Base-by-base conservation (phyloP, 1,140 invertebrate species). In the Hirudo medicinalis region DNA sequence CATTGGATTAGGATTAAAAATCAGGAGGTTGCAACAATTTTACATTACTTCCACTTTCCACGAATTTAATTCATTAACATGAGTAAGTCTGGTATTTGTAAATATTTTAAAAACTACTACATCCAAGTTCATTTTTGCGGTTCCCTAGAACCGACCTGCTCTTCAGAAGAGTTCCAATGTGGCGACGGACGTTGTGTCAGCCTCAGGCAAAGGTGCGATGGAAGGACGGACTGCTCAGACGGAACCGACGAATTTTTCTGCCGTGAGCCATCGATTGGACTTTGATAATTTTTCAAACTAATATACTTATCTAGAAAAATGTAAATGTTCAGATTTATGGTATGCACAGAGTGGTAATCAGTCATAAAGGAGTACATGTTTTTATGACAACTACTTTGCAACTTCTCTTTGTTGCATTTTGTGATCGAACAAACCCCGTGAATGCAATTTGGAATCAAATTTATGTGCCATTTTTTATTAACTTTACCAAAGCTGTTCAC, bases 161-260 rank as follows among this genome's bases (percentile, higher is more conserved):
- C 5, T 15, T n/a, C 25, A 8, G 13, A 27, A 69, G 29, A 22
- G 63, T 74, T 72, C 54, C 53, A 60, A 19, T 74, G 73, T 43
- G 54, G n/a, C 15, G 67, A 69, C 67, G 71, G 71, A 43, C 53
- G n/a, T 43, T 74, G 73, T 60, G 27, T 74, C 11, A 53, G 60
- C 53, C 25, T 55, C 43, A 54, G 32, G 32, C 29, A 29, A 29
- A 68, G 71, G 13, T 82, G 81, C 72, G 79, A 82, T 74, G 79
- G 78, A 19, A 54, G 72, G 32, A 40, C 25, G 40, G 81, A 82
- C 63, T 82, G 81, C 72, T 22, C 53, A 2, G 80, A 82, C 73
- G 74, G 73, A 36, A 76, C 75, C 0, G 81, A 82, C 70, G 81
- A 82, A 77, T n/a, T 69, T 9, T 53, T 74, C 32, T 81, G 73